These are phyloP conservation scores for Sebastes taczanowskii DNA, from an alignment of 2,797 vertebrate genomes.

Conservation along the genomic window DNA sequence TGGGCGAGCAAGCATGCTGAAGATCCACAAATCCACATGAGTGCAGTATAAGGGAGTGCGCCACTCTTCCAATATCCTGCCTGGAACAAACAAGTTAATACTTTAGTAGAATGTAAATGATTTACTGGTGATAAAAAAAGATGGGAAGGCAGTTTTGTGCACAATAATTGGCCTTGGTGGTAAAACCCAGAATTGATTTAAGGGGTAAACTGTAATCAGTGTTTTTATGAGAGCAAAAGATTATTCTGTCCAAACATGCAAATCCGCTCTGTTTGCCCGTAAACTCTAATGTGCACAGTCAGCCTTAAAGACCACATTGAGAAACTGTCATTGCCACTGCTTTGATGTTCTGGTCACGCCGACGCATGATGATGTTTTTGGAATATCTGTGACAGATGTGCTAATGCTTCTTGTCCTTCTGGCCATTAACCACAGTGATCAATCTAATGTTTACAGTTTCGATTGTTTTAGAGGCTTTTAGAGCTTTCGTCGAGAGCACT, in stretches of 20 bases:
- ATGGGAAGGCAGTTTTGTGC: not conserved
- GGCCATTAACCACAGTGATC: conserved; percentile 19
- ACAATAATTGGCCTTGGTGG: not conserved
- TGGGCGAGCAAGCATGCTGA: not conserved
- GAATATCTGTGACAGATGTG: conserved; percentile 37
- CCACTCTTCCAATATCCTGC: not conserved
- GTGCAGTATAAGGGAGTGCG: not conserved
- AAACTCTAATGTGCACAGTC: not conserved
- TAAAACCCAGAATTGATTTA: not conserved
- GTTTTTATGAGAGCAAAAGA: not conserved
- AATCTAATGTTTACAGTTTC: conserved; percentile 3
- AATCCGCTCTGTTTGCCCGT: not conserved
- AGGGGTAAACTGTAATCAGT: not conserved
- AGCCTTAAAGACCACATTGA: conserved; percentile 2
- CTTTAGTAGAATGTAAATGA: not conserved
- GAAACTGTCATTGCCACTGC: not conserved
- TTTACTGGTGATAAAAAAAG: not conserved
- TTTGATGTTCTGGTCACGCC: not conserved
- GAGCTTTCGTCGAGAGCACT: conserved; percentile 28
- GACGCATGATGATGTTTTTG: not conserved
- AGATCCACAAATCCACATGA: not conserved
- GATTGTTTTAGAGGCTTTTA: conserved; percentile 33
- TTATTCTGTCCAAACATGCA: not conserved
- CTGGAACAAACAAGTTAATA: not conserved
- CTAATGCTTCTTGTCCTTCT: conserved; percentile 6